Conservation (phyloP, 2,888 invertebrate genomes). For the Bimastos eiseni region DNA sequence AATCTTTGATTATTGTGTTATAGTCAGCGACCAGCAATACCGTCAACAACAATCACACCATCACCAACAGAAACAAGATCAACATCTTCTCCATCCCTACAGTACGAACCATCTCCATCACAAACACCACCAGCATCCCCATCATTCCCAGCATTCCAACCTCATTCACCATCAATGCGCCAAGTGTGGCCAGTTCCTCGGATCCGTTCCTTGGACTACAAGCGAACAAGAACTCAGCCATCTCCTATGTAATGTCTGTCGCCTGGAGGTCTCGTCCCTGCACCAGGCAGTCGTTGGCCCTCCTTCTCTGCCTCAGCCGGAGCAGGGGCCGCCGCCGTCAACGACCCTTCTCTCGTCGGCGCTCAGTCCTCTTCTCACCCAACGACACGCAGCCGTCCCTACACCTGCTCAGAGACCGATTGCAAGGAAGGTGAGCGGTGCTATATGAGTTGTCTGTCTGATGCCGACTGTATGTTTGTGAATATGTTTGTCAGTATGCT, state of each 20-base stretch:
- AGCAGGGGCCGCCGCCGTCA: not conserved
- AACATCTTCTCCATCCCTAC: not conserved
- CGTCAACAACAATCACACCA: not conserved
- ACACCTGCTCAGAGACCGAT: not conserved
- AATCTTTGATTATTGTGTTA: not conserved
- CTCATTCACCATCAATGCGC: not conserved
- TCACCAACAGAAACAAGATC: not conserved
- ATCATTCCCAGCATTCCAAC: not conserved
- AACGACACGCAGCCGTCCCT: not conserved
- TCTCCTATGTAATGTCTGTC: not conserved
- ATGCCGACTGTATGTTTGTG: no score
- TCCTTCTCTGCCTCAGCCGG: not conserved
- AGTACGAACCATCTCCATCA: not conserved
- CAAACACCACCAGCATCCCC: not conserved
- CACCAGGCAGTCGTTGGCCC: not conserved
- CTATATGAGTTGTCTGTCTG: not conserved
- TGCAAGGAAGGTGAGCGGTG: not conserved
- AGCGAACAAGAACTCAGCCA: not conserved
- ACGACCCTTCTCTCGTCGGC: not conserved
- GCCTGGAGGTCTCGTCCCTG: not conserved
- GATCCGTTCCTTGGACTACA: not conserved
- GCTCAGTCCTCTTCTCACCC: not conserved
- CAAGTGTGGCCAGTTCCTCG: conserved; percentile 13
- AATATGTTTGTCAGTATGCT: no score
- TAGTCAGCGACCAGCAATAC: not conserved